Conservation (phyloP, 2,888 invertebrate species). For the Palloptera scutellata region DNA sequence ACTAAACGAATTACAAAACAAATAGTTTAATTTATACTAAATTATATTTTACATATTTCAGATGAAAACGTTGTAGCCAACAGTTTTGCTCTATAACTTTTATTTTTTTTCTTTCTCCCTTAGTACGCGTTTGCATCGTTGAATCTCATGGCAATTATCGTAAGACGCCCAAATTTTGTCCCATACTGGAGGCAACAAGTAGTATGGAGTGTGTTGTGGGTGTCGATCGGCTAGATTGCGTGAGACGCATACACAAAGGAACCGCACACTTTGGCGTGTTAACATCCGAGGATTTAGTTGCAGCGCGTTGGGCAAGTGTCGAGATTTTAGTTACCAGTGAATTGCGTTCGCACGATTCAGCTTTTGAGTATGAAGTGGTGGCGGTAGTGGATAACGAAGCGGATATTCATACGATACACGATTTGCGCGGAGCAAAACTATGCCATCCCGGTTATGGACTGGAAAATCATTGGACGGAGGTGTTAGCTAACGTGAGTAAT, state of each 20-base stretch:
- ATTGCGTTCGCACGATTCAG: slow-evolving; percentile 67
- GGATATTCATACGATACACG: slow-evolving; percentile 69
- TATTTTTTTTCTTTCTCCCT: slow-evolving; percentile 13
- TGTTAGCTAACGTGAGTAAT: slow-evolving; percentile 74
- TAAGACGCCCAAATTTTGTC: slow-evolving; percentile 71
- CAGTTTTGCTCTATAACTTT: not conserved
- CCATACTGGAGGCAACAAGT: slow-evolving; percentile 69
- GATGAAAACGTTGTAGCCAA: not conserved
- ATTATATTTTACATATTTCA: no score
- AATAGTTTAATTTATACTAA: no score
- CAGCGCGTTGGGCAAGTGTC: slow-evolving; percentile 73
- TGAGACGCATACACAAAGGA: slow-evolving; percentile 78
- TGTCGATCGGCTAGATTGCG: slow-evolving; percentile 81
- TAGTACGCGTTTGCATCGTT: slow-evolving; percentile 78
- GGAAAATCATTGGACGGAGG: slow-evolving; percentile 77
- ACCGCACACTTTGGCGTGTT: slow-evolving; percentile 85
- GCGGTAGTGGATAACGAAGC: slow-evolving; percentile 72
- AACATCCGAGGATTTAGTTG: slow-evolving; percentile 84
- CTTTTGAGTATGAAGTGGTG: slow-evolving; percentile 71
- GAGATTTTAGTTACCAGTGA: slow-evolving; percentile 78
- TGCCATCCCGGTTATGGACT: slow-evolving; percentile 86
- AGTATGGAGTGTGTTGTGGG: slow-evolving; percentile 77
- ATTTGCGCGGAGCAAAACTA: slow-evolving; percentile 74
- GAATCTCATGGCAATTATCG: slow-evolving; percentile 72
- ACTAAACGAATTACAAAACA: no score